A percentile compares a stretch with the other conserved stretches of the same genome.
phyloP scores from a whole-genome alignment of 1,140 invertebrate species.

The Cyclina sinensis region DNA sequence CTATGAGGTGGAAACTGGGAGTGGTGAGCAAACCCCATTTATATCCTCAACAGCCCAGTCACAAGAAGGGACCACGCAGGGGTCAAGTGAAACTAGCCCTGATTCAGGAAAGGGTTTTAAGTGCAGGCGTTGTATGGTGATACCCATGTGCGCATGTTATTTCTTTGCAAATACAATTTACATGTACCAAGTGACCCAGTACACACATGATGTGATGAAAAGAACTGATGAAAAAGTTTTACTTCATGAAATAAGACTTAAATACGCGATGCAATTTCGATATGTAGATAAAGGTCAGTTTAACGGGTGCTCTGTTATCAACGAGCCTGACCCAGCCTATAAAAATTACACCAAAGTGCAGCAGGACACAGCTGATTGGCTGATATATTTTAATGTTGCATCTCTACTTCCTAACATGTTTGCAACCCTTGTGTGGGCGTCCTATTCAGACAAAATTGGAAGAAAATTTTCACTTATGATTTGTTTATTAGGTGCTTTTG shows the following conservation, averaged over 20 bases:
- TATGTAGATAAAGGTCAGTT: not conserved
- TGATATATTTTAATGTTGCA: constrained; percentile 31
- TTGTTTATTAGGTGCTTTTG: not conserved
- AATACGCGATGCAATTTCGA: too few relatives aligned
- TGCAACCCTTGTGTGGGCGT: constrained; percentile 40
- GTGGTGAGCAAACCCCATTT: not conserved
- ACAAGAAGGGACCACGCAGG: not conserved
- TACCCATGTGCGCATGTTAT: constrained; percentile 33
- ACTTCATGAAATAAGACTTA: not conserved
- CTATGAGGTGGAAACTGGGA: not conserved
- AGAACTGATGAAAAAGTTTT: not conserved
- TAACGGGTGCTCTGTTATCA: constrained; percentile 16
- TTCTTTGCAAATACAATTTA: not conserved
- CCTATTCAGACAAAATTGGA: constrained; percentile 42
- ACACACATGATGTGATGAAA: constrained; percentile 26
- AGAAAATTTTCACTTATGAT: constrained; percentile 28
- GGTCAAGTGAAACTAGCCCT: not conserved
- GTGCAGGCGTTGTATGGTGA: not conserved
- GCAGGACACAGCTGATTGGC: constrained; percentile 41
- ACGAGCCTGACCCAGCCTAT: constrained; percentile 26
- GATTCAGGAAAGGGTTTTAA: constrained; percentile 42
- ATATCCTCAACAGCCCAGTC: not conserved
- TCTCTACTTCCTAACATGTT: constrained; percentile 44
- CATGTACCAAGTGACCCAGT: constrained; percentile 31
- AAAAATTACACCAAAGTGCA: constrained; percentile 16